phyloP scores from a whole-genome alignment of 2,113 vertebrate species.

The Serinus canaria region DNA sequence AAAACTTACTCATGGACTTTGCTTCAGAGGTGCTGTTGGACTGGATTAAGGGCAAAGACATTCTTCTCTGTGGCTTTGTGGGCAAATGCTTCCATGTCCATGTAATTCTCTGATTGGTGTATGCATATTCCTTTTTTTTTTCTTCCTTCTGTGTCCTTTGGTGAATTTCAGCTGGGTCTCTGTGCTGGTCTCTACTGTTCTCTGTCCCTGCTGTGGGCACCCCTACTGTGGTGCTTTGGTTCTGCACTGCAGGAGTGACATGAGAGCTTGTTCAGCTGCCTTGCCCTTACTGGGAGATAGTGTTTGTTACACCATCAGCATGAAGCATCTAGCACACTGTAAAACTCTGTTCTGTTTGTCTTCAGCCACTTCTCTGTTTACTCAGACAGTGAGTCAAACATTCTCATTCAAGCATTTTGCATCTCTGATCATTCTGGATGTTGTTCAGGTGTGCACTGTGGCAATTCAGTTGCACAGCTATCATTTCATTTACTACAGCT shows the following conservation, averaged over 20 bases:
- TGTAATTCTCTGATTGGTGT: rapidly evolving
- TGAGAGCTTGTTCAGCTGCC: background rate
- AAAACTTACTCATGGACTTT: background rate
- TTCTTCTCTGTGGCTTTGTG: background rate
- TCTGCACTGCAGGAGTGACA: background rate
- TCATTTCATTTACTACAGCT: background rate
- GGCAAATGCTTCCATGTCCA: background rate
- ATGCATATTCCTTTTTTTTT: background rate
- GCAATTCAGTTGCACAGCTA: background rate
- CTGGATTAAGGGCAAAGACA: background rate
- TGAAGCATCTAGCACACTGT: background rate
- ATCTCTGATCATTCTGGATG: background rate
- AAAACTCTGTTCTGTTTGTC: background rate
- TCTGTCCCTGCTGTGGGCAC: background rate
- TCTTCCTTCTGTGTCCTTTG: background rate
- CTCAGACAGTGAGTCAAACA: background rate
- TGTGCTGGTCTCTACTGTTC: background rate
- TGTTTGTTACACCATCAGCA: background rate
- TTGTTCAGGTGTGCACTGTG: background rate
- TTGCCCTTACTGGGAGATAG: background rate
- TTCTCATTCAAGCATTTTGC: background rate
- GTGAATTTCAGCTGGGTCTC: background rate
- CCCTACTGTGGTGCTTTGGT: no score
- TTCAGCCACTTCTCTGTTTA: background rate
- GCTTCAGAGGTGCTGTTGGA: background rate